Evolutionary conservation across 2,797 vertebrate species (phyloP).

Genomic region (Thunnus albacares): DNA sequence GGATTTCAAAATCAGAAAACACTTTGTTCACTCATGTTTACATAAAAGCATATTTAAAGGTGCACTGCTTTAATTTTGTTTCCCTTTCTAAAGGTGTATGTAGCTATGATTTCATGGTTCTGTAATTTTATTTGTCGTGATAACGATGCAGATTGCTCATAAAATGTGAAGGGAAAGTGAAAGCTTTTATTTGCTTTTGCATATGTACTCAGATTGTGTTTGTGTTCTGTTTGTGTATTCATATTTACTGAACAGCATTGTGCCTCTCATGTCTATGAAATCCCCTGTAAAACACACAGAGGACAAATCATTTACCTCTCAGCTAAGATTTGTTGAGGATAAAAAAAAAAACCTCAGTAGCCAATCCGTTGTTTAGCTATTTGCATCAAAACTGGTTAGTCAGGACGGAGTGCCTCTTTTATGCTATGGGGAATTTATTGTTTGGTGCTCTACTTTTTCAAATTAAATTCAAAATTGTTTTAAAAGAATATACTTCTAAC

Average conservation of each 20-base stretch:
- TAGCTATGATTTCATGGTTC: conserved; percentile 67
- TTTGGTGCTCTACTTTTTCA: conserved; percentile 87
- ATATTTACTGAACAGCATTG: conserved; percentile 81
- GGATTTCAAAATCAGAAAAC: conserved; percentile 63
- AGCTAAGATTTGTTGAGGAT: conserved; percentile 63
- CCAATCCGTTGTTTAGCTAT: conserved; percentile 79
- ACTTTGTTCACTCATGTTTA: conserved; percentile 84
- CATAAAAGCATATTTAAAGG: conserved; percentile 73
- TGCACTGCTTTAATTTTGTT: conserved; percentile 80
- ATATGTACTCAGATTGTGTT: conserved; percentile 79
- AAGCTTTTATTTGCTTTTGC: conserved; percentile 73
- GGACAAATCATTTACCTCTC: conserved; percentile 81
- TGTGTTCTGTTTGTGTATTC: conserved; percentile 71
- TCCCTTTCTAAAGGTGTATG: conserved; percentile 64
- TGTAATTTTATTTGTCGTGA: conserved; percentile 69
- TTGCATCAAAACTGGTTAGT: conserved; percentile 77
- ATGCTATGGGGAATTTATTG: conserved; percentile 81
- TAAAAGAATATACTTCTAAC: conserved; percentile 80
- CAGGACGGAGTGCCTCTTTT: conserved; percentile 82
- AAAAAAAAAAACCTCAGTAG: conserved; percentile 68
- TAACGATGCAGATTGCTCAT: conserved; percentile 63
- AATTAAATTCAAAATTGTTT: conserved; percentile 83
- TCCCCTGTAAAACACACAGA: conserved; percentile 78
- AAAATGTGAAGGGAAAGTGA: conserved; percentile 76
- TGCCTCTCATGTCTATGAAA: conserved; percentile 82